Base-by-base conservation (phyloP, 2,797 vertebrate genomes). In the Champsocephalus esox region DNA sequence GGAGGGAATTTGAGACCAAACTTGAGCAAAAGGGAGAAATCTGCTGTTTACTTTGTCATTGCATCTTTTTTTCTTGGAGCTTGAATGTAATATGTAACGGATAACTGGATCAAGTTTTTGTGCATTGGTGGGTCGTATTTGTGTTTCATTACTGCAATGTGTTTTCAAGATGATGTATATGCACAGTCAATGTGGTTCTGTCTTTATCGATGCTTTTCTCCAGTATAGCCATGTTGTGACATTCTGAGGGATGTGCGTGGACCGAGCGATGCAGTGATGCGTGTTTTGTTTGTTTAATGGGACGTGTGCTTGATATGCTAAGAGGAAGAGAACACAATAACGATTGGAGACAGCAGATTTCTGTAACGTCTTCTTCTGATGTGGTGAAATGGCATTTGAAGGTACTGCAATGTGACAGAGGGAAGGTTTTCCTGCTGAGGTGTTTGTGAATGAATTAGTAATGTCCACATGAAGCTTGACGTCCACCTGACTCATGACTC, bases 1-100 rank as follows among this genome's bases (percentile, higher is more conserved):
- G 82, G 91, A 93, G 92, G 91, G 91, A 92, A 91, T 82, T 59
- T 80, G 90, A 94, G 94, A 95, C 95, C 95, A 96, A 95, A 95
- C 93, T 83, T 81, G 88, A 93, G 91, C 59, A 84, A 93, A 94
- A 93, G 87, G 92, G 92, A 94, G 91, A 93, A 92, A 91, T 86
- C 89, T 92, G 90, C 91, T 91, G 91, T 94, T 94, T 92, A 92
- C 89, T 92, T 91, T 87, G 88, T 92, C 89, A 80, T 90, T 64
- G 85, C 80, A 74, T 92, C 67, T 85, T 91, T 91, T 87, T 85
- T 87, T 85, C 82, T 85, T 79, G 79, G 88, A 93, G 94, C 90
- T 89, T 92, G 93, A 95, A 95, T 94, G 94, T 94, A 93, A 88
- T 51, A 66, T 84, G 86, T 89, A 82, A 84, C 19, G 83, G 80